Evolutionary conservation across 2,113 vertebrate genomes (phyloP).

Genomic region (Colistium nudipinnis): DNA sequence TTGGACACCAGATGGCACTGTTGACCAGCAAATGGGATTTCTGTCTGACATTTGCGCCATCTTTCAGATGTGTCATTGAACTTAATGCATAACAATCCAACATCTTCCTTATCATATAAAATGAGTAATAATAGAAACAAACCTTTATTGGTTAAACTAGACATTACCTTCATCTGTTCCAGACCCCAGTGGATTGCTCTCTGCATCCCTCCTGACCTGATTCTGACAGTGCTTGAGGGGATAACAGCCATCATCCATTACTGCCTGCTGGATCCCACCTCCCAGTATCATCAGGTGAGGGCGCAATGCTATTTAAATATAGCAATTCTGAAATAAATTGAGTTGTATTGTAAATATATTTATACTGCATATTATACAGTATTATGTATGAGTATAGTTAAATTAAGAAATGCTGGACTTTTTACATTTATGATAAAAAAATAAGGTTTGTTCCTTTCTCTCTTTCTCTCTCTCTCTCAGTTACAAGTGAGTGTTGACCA

Average conservation of each 20-base stretch:
- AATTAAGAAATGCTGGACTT: not conserved
- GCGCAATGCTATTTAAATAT: not conserved
- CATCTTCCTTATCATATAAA: not conserved
- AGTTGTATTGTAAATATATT: not conserved
- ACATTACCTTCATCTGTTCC: slow-evolving; percentile 19
- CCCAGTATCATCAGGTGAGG: slow-evolving; percentile 96
- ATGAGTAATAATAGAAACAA: not conserved
- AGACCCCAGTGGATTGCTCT: slow-evolving; percentile 97
- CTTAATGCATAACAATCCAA: not conserved
- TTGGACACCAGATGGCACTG: slow-evolving; percentile 61
- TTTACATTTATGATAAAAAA: not conserved
- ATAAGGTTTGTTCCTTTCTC: not conserved
- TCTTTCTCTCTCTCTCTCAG: slow-evolving; percentile 69
- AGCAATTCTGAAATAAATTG: not conserved
- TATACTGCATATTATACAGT: not conserved
- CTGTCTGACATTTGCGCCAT: not conserved
- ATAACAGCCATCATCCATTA: slow-evolving; percentile 98
- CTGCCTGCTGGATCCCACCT: slow-evolving; percentile 93
- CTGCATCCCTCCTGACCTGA: slow-evolving; percentile 94
- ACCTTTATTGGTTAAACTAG: not conserved
- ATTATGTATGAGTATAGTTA: not conserved
- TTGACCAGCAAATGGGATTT: slow-evolving; percentile 16
- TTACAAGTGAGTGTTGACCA: slow-evolving; percentile 93
- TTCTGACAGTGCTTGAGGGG: slow-evolving; percentile 96
- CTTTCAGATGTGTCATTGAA: not conserved